Percentiles rank a stretch among this genome's conserved stretches.
These are phyloP conservation scores for Todiramphus saurophagus DNA, from an alignment of 2,113 vertebrate genomes.

Conservation along the genomic window DNA sequence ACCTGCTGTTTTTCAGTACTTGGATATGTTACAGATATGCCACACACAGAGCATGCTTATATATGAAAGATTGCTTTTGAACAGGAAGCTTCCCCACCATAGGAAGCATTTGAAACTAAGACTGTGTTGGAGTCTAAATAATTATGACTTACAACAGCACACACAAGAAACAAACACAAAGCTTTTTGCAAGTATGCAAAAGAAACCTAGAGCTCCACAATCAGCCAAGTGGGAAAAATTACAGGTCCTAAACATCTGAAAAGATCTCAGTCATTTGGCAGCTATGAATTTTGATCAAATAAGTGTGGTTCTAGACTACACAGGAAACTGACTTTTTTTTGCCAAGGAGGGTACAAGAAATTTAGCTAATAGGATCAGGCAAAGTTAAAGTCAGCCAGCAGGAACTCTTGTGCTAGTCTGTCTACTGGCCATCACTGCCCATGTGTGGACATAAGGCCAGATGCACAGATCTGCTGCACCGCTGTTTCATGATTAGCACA, in stretches of 20 bases:
- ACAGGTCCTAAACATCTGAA: not conserved
- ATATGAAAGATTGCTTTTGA: not conserved
- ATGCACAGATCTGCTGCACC: not conserved
- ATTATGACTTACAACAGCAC: not conserved
- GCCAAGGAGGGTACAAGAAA: not conserved
- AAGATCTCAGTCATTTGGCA: not conserved
- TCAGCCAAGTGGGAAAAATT: not conserved
- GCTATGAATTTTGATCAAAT: not conserved
- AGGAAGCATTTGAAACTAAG: not conserved
- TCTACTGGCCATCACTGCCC: not conserved
- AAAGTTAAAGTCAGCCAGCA: not conserved
- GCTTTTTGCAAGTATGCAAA: not conserved
- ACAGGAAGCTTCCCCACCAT: not conserved
- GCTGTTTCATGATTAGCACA: not conserved
- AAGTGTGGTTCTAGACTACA: not conserved
- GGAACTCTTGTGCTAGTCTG: not conserved
- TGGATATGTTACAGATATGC: rapidly evolving
- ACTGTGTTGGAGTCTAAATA: not conserved
- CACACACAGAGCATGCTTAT: not conserved
- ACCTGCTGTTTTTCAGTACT: not conserved
- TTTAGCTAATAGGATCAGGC: rapidly evolving
- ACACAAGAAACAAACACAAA: not conserved
- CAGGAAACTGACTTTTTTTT: not conserved
- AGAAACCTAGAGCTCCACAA: not conserved
- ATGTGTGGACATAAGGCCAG: rapidly evolving